phyloP scores from a whole-genome alignment of 2,113 vertebrate species.

The Barnardius zonarius region DNA sequence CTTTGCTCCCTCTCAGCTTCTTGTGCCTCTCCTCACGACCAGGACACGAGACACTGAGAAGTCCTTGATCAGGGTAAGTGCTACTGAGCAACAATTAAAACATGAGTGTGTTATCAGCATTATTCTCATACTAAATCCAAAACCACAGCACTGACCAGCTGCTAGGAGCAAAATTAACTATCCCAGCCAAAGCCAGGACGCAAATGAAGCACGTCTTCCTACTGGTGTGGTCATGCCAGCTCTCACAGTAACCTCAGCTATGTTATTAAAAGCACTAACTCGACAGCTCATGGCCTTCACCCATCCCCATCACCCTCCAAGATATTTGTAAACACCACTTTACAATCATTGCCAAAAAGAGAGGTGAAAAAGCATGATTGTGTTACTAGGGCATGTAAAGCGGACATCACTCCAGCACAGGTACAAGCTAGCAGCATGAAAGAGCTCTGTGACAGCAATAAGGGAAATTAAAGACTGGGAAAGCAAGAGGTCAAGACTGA shows the following conservation, averaged over 20 bases:
- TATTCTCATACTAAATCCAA: not conserved
- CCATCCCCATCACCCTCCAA: not conserved
- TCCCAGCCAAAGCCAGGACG: not conserved
- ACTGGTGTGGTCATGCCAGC: not conserved
- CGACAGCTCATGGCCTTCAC: not conserved
- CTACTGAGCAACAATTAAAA: not conserved
- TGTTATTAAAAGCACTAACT: not conserved
- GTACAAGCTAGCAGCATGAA: accelerated
- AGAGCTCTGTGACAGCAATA: not conserved
- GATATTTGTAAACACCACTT: not conserved
- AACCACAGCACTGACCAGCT: not conserved
- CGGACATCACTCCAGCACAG: not conserved
- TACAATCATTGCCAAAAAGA: not conserved
- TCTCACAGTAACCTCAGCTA: not conserved
- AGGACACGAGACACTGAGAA: not conserved
- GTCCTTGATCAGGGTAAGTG: not conserved
- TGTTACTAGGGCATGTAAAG: not conserved
- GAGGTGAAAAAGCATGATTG: not conserved
- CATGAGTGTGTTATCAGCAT: not conserved
- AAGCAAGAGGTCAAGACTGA: not conserved
- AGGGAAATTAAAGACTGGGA: not conserved
- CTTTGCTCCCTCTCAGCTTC: not conserved
- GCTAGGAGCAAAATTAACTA: not conserved
- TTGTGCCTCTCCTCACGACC: not conserved
- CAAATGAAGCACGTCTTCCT: not conserved